Evolutionary conservation across 1,140 invertebrate genomes (phyloP).

Genomic region (Pseudobourletiella spinata): DNA sequence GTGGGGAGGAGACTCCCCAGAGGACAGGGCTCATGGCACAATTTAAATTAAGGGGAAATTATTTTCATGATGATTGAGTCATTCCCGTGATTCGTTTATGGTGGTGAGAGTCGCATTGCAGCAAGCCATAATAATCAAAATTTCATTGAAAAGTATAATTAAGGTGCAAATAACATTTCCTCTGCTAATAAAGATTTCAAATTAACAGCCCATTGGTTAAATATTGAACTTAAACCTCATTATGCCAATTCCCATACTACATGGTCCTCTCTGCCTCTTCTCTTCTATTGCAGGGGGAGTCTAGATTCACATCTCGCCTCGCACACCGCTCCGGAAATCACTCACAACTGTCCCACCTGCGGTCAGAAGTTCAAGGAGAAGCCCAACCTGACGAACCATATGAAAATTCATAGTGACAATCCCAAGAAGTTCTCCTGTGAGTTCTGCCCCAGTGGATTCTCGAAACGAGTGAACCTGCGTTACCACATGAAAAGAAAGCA

Average conservation of each 20-base stretch:
- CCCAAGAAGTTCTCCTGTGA: conserved; percentile 33
- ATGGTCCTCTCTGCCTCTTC: conserved; percentile 6
- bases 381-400: conserved; percentile 26
- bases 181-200: conserved; percentile 5
- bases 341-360: conserved; percentile 27
- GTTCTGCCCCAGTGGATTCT: conserved; percentile 29
- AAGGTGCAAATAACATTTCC: not conserved
- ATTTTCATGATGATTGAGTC: conserved; percentile 9
- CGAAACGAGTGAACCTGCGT: conserved; percentile 33
- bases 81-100: not conserved
- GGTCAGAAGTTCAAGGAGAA: conserved; percentile 30
- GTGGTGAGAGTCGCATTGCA: not conserved
- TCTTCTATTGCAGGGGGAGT: conserved; percentile 27
- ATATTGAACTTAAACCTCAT: conserved; percentile 5
- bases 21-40: too few species aligned
- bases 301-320: conserved; percentile 30
- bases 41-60: conserved; percentile 6
- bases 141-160: conserved; percentile 11
- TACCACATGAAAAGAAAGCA: conserved; percentile 34
- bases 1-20: not conserved
- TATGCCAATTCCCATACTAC: too few species aligned
- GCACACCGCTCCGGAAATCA: conserved; percentile 20
- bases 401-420: conserved; percentile 28
- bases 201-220: conserved; percentile 9
- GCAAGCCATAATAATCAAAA: conserved; percentile 11